Percentiles rank a stretch among this genome's conserved stretches.
phyloP scores from a whole-genome alignment of 1,140 invertebrate genomes.

The Drosophila rufa region DNA sequence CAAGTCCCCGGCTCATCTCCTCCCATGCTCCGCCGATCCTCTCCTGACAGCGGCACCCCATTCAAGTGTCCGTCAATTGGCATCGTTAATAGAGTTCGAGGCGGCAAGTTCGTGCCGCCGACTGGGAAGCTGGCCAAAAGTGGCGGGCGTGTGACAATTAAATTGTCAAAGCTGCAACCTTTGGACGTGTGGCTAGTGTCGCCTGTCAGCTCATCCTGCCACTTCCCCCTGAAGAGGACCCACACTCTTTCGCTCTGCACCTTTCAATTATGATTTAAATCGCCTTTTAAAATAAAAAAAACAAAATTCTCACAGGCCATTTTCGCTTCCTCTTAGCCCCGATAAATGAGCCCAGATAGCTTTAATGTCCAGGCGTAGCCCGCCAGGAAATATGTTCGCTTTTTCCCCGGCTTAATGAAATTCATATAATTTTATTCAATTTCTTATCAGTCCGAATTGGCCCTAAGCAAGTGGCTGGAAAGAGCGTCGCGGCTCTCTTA shows the following conservation, averaged over 20 bases:
- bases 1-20: not conserved
- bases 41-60: conserved; percentile 65
- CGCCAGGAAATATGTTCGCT: conserved; percentile 39
- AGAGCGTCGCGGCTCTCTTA: conserved; percentile 49
- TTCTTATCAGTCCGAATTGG: conserved; percentile 70
- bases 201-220: conserved; percentile 32
- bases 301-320: conserved; percentile 54
- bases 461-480: conserved; percentile 55
- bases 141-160: conserved; percentile 83
- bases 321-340: conserved; percentile 25
- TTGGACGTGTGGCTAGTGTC: conserved; percentile 80
- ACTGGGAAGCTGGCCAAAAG: conserved; percentile 64
- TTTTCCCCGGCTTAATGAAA: conserved; percentile 60
- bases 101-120: conserved; percentile 54
- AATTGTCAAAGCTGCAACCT: conserved; percentile 75
- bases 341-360: conserved; percentile 77
- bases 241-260: conserved; percentile 16
- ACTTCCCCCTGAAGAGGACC: not conserved
- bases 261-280: conserved; percentile 81
- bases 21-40: not conserved
- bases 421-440: conserved; percentile 82
- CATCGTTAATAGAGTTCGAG: conserved; percentile 80
- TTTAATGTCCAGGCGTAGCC: conserved; percentile 64
- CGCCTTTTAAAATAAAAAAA: conserved; percentile 44
- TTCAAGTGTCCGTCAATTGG: conserved; percentile 83